A percentile compares a stretch with the other conserved stretches of the same genome.
Conservation (phyloP, 2,113 vertebrate genomes). For the Toxostoma redivivum region DNA sequence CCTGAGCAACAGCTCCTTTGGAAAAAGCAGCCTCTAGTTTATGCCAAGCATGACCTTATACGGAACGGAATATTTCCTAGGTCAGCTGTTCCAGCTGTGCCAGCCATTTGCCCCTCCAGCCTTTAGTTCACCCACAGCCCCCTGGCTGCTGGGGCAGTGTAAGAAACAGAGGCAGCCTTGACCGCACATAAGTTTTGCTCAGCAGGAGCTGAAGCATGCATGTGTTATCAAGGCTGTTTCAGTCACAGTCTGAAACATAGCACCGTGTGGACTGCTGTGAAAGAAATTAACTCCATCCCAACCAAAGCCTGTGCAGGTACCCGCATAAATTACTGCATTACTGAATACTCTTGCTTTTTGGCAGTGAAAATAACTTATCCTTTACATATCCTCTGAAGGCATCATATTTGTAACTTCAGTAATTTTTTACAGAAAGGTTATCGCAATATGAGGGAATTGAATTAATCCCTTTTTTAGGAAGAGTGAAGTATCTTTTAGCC, state of each 20-base stretch:
- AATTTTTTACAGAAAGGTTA: background rate
- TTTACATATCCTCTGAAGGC: background rate
- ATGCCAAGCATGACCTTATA: background rate
- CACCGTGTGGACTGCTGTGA: background rate
- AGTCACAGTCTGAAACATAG: background rate
- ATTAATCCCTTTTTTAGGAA: background rate
- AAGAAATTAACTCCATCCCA: background rate
- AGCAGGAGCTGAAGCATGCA: background rate
- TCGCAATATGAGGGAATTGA: background rate
- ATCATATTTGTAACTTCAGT: background rate
- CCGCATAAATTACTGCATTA: background rate
- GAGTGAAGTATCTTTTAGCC: background rate
- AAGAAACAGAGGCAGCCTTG: background rate
- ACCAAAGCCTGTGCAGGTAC: background rate
- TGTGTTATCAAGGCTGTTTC: background rate
- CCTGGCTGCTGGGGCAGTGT: accelerated
- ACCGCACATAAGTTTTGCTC: background rate
- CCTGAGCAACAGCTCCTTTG: background rate
- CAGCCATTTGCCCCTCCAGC: background rate
- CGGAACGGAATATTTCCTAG: background rate
- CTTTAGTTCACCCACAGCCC: background rate
- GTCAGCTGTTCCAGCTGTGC: background rate
- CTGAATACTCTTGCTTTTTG: background rate
- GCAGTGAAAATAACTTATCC: background rate
- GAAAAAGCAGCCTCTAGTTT: background rate